Evolutionary conservation across 2,797 vertebrate genomes (phyloP), one percentile per base, ranked within the genome.

Genomic region (Danio kyathit): DNA sequence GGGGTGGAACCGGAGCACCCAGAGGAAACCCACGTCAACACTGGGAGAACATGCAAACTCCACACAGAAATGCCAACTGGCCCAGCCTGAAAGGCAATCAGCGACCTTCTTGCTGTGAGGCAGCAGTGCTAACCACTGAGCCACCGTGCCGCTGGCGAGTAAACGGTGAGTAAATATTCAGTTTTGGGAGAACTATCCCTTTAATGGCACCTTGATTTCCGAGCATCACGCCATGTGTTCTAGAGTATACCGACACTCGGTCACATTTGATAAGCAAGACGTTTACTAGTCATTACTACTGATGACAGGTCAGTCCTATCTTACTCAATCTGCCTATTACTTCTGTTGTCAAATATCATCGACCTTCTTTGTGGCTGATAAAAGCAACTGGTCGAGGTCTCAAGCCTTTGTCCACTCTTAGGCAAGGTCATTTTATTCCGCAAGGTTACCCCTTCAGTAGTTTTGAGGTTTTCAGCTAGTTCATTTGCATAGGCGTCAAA

Each of bases 371-470:
- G 97, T 0, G 98, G 98, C 90, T 99, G 98, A 86, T 99, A 99
- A 91, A 99, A 99, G 92, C 98, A 99, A 92, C 97, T 99, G 81
- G 97, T 98, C 0, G 97, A 99, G 1, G 98, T 99, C 88, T 99
- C 98, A 82, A 99, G 93, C 91, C 97, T 96, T 93, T 99, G 98
- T 76, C 98, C 98, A 0, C 97, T 99, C 92, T 99, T 99, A 74
- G 98, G 98, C 88, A 99, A 96, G 76, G 97, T 98, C 97, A 99
- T 98, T 94, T 98, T 99, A 90, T 94, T 98, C 82, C 96, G 90
- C 88, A 97, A 93, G 0, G 89, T 91, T 65, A 97, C 95, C 61
- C 94, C 96, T 61, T 98, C 97, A 0, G 95, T 86, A 0, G 92
- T 88, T 84, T 94, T 92, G 0, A 92, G 91, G 49, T 92, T 94